Evolutionary conservation across 1,140 invertebrate genomes (phyloP).

Genomic region (Drosophila auraria): DNA sequence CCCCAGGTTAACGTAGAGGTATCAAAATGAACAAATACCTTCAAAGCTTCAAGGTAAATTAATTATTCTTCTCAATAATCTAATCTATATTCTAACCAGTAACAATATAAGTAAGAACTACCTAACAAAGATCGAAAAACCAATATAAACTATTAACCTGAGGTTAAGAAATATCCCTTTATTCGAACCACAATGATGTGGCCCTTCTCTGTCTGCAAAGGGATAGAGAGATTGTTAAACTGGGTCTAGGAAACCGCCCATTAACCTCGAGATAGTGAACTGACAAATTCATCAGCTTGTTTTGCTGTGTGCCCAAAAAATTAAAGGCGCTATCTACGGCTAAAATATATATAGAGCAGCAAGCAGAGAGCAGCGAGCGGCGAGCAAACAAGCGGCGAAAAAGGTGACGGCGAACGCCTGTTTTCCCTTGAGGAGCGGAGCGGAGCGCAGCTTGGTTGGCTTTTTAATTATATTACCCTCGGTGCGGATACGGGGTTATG

Average conservation of each 20-base stretch:
- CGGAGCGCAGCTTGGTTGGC: background rate
- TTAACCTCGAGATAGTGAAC: background rate
- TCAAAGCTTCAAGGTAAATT: no score
- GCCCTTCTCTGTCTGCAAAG: no score
- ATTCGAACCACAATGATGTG: no score
- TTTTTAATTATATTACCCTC: conserved; percentile 52
- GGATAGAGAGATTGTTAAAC: no score
- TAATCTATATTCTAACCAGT: no score
- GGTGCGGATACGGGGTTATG: background rate
- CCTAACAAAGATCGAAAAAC: background rate
- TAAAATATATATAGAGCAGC: conserved; percentile 2
- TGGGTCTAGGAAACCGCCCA: background rate
- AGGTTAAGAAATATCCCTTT: background rate
- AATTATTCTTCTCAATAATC: no score
- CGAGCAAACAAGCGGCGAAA: background rate
- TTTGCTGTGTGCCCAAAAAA: conserved; percentile 1
- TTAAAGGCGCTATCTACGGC: background rate
- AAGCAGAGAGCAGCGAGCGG: background rate
- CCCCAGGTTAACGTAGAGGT: no score
- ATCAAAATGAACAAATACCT: no score
- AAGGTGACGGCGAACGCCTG: conserved; percentile 4
- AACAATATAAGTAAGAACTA: no score
- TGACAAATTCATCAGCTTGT: conserved; percentile 1
- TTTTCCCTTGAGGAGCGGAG: conserved; percentile 16
- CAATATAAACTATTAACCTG: background rate